Base-by-base conservation (phyloP, 2,888 invertebrate genomes). In the Cremastinae sp. region DNA sequence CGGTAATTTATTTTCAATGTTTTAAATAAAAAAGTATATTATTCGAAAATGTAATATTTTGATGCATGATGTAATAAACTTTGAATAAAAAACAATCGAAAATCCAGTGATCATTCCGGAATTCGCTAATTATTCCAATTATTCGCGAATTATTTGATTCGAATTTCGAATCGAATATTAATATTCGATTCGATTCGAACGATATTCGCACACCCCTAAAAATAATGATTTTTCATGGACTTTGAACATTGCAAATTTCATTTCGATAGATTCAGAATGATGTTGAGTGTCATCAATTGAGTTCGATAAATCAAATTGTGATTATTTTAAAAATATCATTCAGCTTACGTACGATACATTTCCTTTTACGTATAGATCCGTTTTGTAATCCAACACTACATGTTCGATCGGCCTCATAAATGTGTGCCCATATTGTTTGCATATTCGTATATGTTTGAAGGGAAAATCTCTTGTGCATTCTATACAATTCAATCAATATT, bases 181-280 rank as follows among this genome's bases (percentile, higher is more conserved):
- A 28, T 28, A 28, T 28, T n/a, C n/a, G 28, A 3, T 5, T 28
- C 28, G 5, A 28, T n/a, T n/a, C n/a, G 5, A 28, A 28, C 2
- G 9, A 9, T 12, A 2, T 12, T 41, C 2, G 8, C 2, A n/a
- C 2, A 41, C 12, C 9, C 2, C 2, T 3, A 28, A 5, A 28
- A 28, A 28, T 3, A 28, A 28, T 28, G 5, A 3, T 3, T 28
- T 28, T 28, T 28, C 28, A 5, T 28, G 28, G 28, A 41, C 2
- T 9, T 9, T 9, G 4, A 12, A 41, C 41, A 9, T 5, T 12
- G 4, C 10, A 41, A n/a, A n/a, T 28, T 28, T 28, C 28, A 28
- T 28, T 2, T 28, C 80, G 66, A 78, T 82, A 81, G 79, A 75
- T 81, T 88, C 87, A 87, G 88, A 87, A 88, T 85, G 85, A 83